Base-by-base conservation (phyloP, 2,113 vertebrate species). In the Sylvia atricapilla region DNA sequence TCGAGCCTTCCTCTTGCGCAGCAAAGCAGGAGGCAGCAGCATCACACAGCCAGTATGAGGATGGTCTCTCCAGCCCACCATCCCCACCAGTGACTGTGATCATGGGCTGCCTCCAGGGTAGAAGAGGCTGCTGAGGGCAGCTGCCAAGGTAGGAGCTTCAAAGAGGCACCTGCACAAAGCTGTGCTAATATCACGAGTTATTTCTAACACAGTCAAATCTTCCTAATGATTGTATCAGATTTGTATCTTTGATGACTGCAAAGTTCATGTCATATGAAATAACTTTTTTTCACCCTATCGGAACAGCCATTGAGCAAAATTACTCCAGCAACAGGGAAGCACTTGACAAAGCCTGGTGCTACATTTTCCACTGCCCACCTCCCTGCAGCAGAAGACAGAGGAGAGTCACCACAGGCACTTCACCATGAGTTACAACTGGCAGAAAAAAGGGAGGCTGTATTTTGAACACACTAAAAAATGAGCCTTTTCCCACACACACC, bases 1-100 rank as follows among this genome's bases (percentile, higher is more conserved):
- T 90, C 0, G 0, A 88, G 39, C 39, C 43, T 63, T 58, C 52
- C 43, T 90, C 33, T 10, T 8, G 11, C 2, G 1, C 43, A 39
- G 49, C 72, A 64, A 55, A 52, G 63, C 35, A 55, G 90, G 67
- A 74, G 35, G 66, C 6, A 0, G 49, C 47, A 82, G 35, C 1
- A 0, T 70, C 82, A 35, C 0, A 0, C 3, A 3, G 52, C 17
- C 66, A 43, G 10, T 1, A 3, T 2, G 2, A 58, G 25, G 30
- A 24, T 37, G 46, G 41, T 33, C 62, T 79, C 56, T 55, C n/a
- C 70, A 67, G 33, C 56, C 74, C 70, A n/a, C 30, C 43, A 30
- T 63, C 39, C 39, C 56, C 74, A 43, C 39, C 56, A 67, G 66
- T 0, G 3, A n/a, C 50, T 41, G 28, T 21, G 14, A 23, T 13